Evolutionary conservation across 2,888 invertebrate species (phyloP).

Genomic region (Apotomis turbidana): DNA sequence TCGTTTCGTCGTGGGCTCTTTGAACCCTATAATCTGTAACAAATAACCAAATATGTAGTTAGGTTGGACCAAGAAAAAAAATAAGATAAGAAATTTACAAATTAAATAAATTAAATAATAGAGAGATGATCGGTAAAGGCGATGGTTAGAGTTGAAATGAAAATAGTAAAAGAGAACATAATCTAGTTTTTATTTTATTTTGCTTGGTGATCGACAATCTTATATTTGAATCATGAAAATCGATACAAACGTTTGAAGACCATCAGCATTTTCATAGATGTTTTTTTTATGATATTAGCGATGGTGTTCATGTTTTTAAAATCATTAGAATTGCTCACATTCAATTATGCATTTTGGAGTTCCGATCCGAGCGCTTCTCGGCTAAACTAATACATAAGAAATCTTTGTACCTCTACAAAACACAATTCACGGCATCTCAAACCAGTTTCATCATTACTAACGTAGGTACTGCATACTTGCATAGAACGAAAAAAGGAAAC

Average conservation of each 20-base stretch:
- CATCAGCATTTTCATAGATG: no score
- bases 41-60: slow-evolving; percentile 48
- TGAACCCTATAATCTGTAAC: slow-evolving; percentile 75
- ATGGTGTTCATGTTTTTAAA: no score
- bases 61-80: background rate
- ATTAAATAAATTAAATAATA: no score
- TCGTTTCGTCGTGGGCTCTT: slow-evolving; percentile 76
- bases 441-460: slow-evolving; percentile 25
- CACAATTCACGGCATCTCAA: slow-evolving; percentile 19
- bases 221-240: no score
- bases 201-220: no score
- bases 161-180: no score
- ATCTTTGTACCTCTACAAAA: background rate
- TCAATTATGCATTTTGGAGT: background rate
- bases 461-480: slow-evolving; percentile 6
- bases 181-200: no score
- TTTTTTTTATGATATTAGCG: no score
- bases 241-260: no score
- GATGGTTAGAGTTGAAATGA: no score
- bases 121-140: no score
- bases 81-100: background rate
- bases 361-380: background rate
- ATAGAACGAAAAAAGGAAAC: slow-evolving; percentile 55
- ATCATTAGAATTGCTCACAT: no score
- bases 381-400: slow-evolving; percentile 6